A percentile compares a stretch with the other conserved stretches of the same genome.
These are phyloP conservation scores for Drosophila pectinifera DNA, from an alignment of 1,140 invertebrate genomes.

Conservation along the genomic window DNA sequence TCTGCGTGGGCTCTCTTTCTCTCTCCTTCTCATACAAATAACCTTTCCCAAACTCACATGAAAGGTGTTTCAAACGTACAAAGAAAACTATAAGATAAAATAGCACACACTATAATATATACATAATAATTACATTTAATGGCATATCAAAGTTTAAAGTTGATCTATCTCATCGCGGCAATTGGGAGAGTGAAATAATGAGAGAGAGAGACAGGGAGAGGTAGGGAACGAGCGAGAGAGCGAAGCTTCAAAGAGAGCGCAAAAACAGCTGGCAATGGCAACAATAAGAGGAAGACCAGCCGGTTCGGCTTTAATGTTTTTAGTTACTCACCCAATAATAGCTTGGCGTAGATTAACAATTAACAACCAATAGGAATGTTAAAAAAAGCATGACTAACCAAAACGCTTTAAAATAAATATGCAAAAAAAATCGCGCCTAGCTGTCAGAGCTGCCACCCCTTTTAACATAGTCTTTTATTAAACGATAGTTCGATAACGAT, in stretches of 20 bases:
- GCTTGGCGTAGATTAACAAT: neutral
- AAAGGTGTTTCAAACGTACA: neutral
- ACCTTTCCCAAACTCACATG: neutral
- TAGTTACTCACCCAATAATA: neutral
- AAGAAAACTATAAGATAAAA: neutral
- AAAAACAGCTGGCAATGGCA: conserved; percentile 14
- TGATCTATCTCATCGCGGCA: conserved; percentile 2
- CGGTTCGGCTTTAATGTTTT: conserved; percentile 6
- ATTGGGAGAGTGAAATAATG: neutral
- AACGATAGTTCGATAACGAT: conserved; percentile 25
- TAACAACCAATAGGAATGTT: too few relatives aligned
- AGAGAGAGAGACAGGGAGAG: neutral
- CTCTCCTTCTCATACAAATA: neutral
- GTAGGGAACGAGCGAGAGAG: neutral
- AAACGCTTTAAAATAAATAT: neutral
- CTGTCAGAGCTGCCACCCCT: conserved; percentile 1
- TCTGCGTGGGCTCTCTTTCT: conserved; percentile 1
- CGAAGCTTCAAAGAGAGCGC: neutral
- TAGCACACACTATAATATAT: neutral
- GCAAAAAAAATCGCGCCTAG: neutral
- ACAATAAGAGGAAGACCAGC: conserved; percentile 14
- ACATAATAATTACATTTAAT: neutral
- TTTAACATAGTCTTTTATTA: conserved; percentile 3
- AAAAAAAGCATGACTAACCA: neutral
- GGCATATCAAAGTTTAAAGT: neutral